Conservation (phyloP, 2,888 invertebrate species). For the Andrena praecox region DNA sequence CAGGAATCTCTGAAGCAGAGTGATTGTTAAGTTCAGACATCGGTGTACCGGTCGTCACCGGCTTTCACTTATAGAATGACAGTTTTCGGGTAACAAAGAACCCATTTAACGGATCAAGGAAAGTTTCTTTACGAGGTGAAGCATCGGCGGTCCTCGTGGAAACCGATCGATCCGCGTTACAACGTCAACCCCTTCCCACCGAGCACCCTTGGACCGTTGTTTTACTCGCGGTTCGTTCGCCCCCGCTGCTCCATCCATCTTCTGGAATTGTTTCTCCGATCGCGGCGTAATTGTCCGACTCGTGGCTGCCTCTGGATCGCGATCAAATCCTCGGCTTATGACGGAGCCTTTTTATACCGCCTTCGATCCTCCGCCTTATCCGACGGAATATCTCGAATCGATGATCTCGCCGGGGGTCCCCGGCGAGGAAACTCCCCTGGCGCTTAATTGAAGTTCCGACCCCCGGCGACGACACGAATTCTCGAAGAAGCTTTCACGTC, state of each 20-base stretch:
- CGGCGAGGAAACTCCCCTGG: conserved; percentile 6
- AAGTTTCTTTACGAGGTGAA: conserved; percentile 8
- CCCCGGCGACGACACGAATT: conserved; percentile 21
- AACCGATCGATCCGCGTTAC: conserved; percentile 28
- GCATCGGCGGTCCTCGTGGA: conserved; percentile 1
- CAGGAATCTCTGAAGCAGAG: neutral
- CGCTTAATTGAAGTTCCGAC: conserved; percentile 47
- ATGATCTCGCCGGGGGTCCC: conserved; percentile 7
- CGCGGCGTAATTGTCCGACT: conserved; percentile 22
- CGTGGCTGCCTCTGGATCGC: neutral
- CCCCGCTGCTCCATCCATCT: neutral
- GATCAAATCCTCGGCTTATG: conserved; percentile 33
- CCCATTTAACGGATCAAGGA: conserved; percentile 29
- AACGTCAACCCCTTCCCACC: conserved; percentile 15
- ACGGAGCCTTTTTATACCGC: neutral
- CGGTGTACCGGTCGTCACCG: neutral
- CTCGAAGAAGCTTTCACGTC: conserved; percentile 49
- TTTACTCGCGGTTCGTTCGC: conserved; percentile 1
- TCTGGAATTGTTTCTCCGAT: neutral
- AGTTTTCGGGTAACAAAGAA: conserved; percentile 13
- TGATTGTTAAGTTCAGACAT: neutral
- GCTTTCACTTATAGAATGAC: conserved; percentile 4
- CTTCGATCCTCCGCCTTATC: conserved; percentile 4
- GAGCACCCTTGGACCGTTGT: conserved; percentile 23
- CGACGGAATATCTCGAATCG: conserved; percentile 18